These are phyloP conservation scores for Ellobius talpinus DNA, from an alignment of 2,113 vertebrate genomes.

Conservation along the genomic window DNA sequence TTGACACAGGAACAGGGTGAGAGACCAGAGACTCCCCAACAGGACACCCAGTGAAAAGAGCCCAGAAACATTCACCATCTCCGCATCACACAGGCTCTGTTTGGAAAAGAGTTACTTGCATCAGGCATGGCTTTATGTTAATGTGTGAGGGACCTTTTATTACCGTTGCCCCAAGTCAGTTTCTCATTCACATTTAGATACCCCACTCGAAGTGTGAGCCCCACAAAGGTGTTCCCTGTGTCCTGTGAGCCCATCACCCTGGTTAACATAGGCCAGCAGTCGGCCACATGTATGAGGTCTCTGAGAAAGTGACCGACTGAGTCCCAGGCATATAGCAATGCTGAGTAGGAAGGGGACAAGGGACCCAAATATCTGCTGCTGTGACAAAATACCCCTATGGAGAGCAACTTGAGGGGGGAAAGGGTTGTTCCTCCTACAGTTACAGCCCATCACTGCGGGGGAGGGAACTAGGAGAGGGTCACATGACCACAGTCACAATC, in stretches of 20 bases:
- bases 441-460: background rate
- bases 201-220: no score
- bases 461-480: background rate
- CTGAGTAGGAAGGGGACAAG: no score
- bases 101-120: background rate
- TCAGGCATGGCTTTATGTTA: background rate
- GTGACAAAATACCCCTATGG: background rate
- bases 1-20: background rate
- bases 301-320: background rate
- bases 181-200: background rate
- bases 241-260: background rate
- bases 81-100: background rate
- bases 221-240: background rate
- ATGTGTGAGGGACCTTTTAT: background rate
- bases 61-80: background rate
- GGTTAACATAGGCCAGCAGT: background rate
- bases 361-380: background rate
- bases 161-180: background rate
- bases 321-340: accelerated
- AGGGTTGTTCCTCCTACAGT: background rate
- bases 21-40: background rate
- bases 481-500: background rate
- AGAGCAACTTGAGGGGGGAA: background rate
- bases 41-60: background rate
- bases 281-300: background rate